A percentile compares a stretch with the other conserved stretches of the same genome.
These are phyloP conservation scores for Pelusios castaneus DNA, from an alignment of 2,113 vertebrate genomes.

Conservation along the genomic window DNA sequence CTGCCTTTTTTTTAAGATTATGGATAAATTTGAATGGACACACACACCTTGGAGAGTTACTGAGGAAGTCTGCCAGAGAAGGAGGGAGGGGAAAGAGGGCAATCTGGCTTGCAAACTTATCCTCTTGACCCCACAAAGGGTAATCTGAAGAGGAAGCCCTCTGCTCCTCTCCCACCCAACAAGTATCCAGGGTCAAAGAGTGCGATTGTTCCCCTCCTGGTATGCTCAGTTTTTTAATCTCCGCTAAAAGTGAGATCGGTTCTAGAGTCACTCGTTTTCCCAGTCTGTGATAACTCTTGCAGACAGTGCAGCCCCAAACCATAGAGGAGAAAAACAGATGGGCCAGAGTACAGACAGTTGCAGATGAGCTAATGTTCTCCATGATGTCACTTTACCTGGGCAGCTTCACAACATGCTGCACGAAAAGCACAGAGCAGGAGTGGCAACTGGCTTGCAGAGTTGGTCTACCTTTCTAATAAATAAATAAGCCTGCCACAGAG, in stretches of 20 bases:
- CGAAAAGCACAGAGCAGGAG: background rate
- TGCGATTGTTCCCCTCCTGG: background rate
- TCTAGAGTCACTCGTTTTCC: background rate
- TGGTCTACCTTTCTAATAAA: background rate
- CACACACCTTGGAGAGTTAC: background rate
- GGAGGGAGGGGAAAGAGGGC: accelerated
- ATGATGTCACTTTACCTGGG: conserved; percentile 19
- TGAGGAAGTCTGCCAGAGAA: background rate
- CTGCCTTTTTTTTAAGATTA: background rate
- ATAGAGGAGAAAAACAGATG: background rate
- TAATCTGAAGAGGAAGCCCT: conserved; percentile 4
- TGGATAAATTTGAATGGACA: background rate
- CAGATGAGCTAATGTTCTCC: background rate
- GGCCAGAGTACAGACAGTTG: background rate
- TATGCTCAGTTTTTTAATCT: background rate
- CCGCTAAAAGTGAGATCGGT: background rate
- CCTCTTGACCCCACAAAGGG: background rate
- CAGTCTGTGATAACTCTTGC: background rate
- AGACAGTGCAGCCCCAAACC: background rate
- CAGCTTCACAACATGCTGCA: background rate
- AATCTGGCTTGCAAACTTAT: background rate
- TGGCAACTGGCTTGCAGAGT: background rate
- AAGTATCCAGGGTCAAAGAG: background rate
- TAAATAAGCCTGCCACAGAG: conserved; percentile 12
- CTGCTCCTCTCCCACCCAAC: background rate